These are phyloP conservation scores for Malurus splendens DNA, from an alignment of 2,797 vertebrate species.

Conservation along the genomic window DNA sequence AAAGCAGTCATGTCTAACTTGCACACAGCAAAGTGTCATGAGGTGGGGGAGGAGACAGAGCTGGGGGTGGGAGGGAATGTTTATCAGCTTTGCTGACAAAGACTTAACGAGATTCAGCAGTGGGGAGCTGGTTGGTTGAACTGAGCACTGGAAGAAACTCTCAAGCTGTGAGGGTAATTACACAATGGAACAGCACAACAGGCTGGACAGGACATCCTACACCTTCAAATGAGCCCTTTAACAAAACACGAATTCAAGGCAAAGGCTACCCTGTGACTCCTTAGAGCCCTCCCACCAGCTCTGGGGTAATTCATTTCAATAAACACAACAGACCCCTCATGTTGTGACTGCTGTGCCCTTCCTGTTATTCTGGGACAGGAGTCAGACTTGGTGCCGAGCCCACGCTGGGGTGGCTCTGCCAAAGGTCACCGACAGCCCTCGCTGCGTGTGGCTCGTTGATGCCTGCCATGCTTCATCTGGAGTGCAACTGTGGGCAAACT, in stretches of 20 bases:
- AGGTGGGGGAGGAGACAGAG: neutral
- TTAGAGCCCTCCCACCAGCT: neutral
- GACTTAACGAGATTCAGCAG: neutral
- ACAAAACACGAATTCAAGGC: neutral
- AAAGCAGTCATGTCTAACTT: neutral
- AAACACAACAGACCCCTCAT: neutral
- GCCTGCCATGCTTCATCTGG: neutral
- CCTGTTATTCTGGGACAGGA: neutral
- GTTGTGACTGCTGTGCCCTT: neutral
- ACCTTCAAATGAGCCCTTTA: neutral
- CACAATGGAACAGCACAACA: neutral
- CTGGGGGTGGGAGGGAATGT: neutral
- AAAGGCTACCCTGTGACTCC: neutral
- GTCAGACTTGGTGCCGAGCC: neutral
- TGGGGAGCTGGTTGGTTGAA: neutral
- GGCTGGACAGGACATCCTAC: neutral
- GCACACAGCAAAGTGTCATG: neutral
- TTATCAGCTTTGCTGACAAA: neutral
- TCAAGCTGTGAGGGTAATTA: neutral
- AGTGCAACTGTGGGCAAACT: neutral
- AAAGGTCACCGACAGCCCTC: neutral
- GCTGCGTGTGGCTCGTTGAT: rapidly evolving
- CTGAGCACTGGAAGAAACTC: rapidly evolving
- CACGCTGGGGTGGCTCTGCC: neutral
- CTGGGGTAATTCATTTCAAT: neutral